Conservation (phyloP, 2,113 vertebrate genomes). For the Cynoglossus semilaevis region DNA sequence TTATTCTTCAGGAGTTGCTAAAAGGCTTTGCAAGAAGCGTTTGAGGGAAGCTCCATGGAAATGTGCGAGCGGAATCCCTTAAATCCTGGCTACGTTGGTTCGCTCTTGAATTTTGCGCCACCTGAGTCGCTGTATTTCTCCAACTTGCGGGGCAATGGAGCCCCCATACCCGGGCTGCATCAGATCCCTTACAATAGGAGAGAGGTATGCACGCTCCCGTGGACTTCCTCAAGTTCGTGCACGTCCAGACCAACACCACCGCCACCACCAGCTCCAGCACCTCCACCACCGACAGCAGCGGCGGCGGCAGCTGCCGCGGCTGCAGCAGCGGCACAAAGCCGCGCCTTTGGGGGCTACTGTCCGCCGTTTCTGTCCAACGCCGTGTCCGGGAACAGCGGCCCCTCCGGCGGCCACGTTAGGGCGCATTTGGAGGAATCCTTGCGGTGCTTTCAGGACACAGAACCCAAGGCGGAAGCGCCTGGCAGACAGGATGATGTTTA, state of each 20-base stretch:
- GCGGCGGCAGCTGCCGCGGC: too few relatives aligned
- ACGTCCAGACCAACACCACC: slow-evolving; percentile 77
- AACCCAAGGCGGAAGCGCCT: slow-evolving; percentile 77
- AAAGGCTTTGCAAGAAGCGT: slow-evolving; percentile 82
- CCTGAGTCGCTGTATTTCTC: slow-evolving; percentile 91
- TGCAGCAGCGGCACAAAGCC: slow-evolving; percentile 76
- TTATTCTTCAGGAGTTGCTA: slow-evolving; percentile 90
- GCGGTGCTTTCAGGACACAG: slow-evolving; percentile 78
- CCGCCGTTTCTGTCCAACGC: slow-evolving; percentile 84
- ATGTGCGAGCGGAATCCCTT: slow-evolving; percentile 96
- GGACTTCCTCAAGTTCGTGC: slow-evolving; percentile 85
- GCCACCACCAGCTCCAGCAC: slow-evolving; percentile 33
- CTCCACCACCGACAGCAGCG: too few relatives aligned
- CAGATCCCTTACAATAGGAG: slow-evolving; percentile 85
- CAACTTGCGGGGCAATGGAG: slow-evolving; percentile 88
- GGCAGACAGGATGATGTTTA: slow-evolving; percentile 74
- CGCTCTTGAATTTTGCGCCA: slow-evolving; percentile 87
- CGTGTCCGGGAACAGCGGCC: slow-evolving; percentile 75
- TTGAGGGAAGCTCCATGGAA: slow-evolving; percentile 84
- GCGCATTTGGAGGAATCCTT: slow-evolving; percentile 79
- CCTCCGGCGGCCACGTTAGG: slow-evolving; percentile 70
- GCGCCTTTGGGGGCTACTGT: slow-evolving; percentile 81
- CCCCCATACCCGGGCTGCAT: slow-evolving; percentile 86
- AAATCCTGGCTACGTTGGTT: slow-evolving; percentile 91
- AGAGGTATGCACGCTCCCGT: slow-evolving; percentile 86